A percentile compares a stretch with the other conserved stretches of the same genome.
These are phyloP conservation scores for Ceriagrion tenellum DNA, from an alignment of 2,888 invertebrate species.

Conservation along the genomic window DNA sequence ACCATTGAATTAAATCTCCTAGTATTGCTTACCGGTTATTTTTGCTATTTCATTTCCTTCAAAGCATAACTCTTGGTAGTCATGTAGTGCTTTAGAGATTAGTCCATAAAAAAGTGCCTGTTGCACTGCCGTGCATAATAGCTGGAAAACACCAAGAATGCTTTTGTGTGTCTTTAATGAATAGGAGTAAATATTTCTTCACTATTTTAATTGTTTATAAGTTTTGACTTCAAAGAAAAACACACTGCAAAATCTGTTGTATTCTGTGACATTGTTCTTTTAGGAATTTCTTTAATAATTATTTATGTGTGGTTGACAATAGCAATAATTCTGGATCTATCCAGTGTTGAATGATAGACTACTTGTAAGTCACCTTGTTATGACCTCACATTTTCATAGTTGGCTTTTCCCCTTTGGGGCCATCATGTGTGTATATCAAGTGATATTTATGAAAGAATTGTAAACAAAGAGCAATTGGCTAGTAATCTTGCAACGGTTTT, in stretches of 20 bases:
- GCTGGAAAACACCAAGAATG: background rate
- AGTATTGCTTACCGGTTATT: background rate
- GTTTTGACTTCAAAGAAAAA: background rate
- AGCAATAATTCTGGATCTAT: conserved; percentile 41
- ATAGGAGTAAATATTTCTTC: background rate
- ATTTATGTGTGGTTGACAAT: conserved; percentile 57
- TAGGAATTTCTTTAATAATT: background rate
- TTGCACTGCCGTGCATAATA: background rate
- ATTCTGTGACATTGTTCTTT: background rate
- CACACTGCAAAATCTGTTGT: background rate
- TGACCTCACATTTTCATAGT: background rate
- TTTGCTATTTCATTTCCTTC: background rate
- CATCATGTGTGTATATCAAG: conserved; percentile 19
- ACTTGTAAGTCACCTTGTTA: conserved; percentile 14
- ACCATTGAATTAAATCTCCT: background rate
- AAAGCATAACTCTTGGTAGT: background rate
- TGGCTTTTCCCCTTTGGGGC: background rate
- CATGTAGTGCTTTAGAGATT: background rate
- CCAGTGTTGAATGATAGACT: conserved; percentile 22
- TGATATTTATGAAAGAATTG: background rate
- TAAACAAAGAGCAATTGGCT: background rate
- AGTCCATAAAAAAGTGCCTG: background rate
- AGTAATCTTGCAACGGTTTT: conserved; percentile 15
- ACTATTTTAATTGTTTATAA: background rate
- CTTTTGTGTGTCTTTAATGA: background rate